Conservation (phyloP, 2,797 vertebrate genomes). For the Cirrhinus mrigala region DNA sequence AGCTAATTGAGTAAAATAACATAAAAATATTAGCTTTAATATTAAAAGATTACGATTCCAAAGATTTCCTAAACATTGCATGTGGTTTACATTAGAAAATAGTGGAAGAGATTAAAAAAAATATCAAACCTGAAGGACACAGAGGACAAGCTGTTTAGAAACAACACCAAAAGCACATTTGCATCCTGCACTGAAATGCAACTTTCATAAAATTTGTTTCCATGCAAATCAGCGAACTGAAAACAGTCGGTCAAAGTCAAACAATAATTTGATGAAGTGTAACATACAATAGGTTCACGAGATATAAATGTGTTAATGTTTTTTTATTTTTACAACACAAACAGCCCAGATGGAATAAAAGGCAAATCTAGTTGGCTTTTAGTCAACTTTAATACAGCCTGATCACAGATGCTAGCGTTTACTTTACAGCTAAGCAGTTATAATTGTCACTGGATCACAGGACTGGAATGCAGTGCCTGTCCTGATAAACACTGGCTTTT, state of each 20-base stretch:
- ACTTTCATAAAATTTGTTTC: constrained; percentile 45
- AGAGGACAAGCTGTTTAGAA: background rate
- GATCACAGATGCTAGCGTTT: constrained; percentile 19
- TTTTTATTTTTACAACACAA: background rate
- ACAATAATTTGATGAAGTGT: background rate
- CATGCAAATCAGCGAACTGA: constrained; percentile 53
- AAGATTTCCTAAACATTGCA: background rate
- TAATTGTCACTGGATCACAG: constrained; percentile 24
- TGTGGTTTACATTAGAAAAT: constrained; percentile 14
- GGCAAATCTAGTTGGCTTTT: background rate
- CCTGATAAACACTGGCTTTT: constrained; percentile 20
- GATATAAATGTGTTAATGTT: background rate
- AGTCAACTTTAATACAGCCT: background rate
- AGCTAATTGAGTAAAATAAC: background rate
- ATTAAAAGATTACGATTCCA: background rate
- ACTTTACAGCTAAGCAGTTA: constrained; percentile 3
- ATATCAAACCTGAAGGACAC: background rate
- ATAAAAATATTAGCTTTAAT: background rate
- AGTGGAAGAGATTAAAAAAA: background rate
- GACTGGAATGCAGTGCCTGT: background rate
- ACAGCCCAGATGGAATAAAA: background rate
- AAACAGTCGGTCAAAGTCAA: constrained; percentile 25
- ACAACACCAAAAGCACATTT: constrained; percentile 34
- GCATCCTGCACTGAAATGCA: constrained; percentile 41
- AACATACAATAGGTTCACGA: background rate